phyloP scores from a whole-genome alignment of 2,113 vertebrate genomes.

The Coptodon bakossiorum region DNA sequence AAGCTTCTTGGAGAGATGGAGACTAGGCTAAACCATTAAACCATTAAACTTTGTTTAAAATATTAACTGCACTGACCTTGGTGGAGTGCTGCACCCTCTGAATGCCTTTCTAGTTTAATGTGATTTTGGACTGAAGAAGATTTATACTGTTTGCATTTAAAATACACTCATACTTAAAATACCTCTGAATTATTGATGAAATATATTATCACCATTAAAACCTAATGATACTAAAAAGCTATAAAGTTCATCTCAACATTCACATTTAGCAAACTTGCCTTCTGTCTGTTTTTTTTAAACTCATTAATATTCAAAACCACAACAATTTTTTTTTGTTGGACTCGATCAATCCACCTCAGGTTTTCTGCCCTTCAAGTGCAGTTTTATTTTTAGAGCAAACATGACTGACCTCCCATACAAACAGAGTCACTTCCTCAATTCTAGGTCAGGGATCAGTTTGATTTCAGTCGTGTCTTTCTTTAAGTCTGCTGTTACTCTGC shows the following conservation, averaged over 20 bases:
- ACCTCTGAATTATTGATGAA: slow-evolving; percentile 6
- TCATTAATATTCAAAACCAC: background rate
- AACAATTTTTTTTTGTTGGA: background rate
- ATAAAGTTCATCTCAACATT: background rate
- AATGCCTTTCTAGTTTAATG: background rate
- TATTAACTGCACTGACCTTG: background rate
- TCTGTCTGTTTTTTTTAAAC: background rate
- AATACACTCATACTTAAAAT: background rate
- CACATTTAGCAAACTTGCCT: background rate
- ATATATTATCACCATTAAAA: background rate
- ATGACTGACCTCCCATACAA: background rate
- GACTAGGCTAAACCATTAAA: background rate
- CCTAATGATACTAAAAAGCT: background rate
- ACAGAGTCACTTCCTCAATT: background rate
- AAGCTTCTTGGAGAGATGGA: background rate
- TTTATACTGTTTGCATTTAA: background rate
- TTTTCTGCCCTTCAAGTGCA: background rate
- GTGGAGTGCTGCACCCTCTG: background rate
- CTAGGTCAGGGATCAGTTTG: background rate
- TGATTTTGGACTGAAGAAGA: background rate
- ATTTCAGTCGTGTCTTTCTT: background rate
- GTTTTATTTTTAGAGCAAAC: background rate
- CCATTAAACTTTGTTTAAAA: background rate
- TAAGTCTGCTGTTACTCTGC: background rate
- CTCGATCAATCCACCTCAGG: background rate